Conservation (phyloP, 2,113 vertebrate genomes). For the Castor canadensis region DNA sequence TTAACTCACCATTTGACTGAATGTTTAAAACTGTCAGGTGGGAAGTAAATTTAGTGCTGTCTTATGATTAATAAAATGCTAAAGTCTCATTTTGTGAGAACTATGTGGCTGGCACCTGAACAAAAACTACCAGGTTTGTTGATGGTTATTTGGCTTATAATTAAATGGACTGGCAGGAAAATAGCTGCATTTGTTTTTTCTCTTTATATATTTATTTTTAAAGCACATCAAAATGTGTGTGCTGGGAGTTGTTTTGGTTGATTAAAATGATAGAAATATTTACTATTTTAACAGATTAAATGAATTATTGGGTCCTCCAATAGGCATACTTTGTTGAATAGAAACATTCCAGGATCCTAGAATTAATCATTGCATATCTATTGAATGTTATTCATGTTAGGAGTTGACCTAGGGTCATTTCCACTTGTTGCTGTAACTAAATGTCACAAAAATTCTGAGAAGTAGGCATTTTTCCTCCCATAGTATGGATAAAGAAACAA, state of each 20-base stretch:
- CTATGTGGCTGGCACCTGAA: constrained; percentile 47
- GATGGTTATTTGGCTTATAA: constrained; percentile 58
- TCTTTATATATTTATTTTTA: constrained; percentile 32
- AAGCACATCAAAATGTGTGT: neutral
- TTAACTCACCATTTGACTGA: constrained; percentile 74
- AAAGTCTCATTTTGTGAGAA: constrained; percentile 52
- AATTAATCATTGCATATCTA: constrained; percentile 32
- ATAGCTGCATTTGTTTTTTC: constrained; percentile 13
- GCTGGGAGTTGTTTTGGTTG: neutral
- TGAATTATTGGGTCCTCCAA: neutral
- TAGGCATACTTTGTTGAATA: neutral
- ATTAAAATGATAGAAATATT: neutral
- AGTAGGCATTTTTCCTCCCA: neutral
- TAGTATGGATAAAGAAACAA: neutral
- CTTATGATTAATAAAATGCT: constrained; percentile 77
- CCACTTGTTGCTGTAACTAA: neutral
- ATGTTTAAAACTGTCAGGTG: constrained; percentile 72
- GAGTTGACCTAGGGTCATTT: neutral
- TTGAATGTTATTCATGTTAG: neutral
- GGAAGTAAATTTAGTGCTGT: constrained; percentile 68
- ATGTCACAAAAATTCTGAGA: neutral
- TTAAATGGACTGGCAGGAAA: constrained; percentile 8
- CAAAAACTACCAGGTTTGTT: constrained; percentile 66
- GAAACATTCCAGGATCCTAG: neutral
- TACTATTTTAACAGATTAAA: constrained; percentile 20